These are phyloP conservation scores for Cyrtonyx montezumae DNA, from an alignment of 2,113 vertebrate species.

Conservation along the genomic window DNA sequence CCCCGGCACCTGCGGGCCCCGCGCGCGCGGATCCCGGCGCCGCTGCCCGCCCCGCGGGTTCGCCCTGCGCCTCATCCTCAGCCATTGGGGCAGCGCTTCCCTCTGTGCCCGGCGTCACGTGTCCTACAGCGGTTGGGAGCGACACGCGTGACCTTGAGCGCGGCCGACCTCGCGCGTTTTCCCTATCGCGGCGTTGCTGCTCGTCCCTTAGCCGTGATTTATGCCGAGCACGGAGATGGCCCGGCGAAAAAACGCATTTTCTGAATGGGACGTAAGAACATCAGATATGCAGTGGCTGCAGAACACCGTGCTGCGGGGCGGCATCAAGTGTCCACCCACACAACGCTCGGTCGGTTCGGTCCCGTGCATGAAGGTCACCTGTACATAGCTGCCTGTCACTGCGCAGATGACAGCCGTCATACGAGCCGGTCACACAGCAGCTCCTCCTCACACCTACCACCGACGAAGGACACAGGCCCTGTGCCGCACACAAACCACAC, in stretches of 20 bases:
- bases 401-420: neutral
- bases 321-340: neutral
- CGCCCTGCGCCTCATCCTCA: neutral
- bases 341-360: neutral
- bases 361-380: neutral
- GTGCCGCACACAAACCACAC: rapidly evolving
- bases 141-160: neutral
- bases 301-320: rapidly evolving
- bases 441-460: neutral
- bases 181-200: neutral
- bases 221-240: neutral
- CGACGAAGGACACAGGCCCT: neutral
- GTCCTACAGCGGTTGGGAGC: neutral
- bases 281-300: neutral
- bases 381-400: neutral
- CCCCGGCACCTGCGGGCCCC: neutral
- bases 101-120: neutral
- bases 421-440: neutral
- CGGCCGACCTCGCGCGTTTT: neutral
- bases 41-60: neutral
- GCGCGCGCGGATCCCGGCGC: no score
- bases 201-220: neutral
- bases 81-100: neutral
- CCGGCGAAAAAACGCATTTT: neutral
- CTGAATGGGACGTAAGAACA: neutral